Evolutionary conservation across 2,113 vertebrate species (phyloP).

Genomic region (Acanthochromis polyacanthus): DNA sequence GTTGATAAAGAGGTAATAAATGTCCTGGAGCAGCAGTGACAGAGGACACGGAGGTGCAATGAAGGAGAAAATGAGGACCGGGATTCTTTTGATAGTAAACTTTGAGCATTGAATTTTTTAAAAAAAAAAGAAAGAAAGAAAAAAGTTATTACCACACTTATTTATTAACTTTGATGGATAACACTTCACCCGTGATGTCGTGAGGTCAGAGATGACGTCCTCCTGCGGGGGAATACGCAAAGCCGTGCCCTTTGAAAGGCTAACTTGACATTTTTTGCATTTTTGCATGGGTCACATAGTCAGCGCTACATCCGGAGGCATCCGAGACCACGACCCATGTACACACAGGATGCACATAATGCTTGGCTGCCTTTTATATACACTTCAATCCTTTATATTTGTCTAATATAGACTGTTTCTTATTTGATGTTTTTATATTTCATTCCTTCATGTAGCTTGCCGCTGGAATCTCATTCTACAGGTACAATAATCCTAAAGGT

Average conservation of each 20-base stretch:
- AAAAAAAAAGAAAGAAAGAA: too few species aligned
- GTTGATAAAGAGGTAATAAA: slow-evolving; percentile 70
- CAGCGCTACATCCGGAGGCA: too few species aligned
- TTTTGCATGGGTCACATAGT: too few species aligned
- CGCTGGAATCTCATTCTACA: too few species aligned
- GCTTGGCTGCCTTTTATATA: too few species aligned
- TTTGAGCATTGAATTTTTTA: slow-evolving; percentile 15
- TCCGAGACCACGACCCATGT: too few species aligned
- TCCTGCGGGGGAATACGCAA: slow-evolving; percentile 6
- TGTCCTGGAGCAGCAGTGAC: slow-evolving; percentile 59
- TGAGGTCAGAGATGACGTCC: background rate
- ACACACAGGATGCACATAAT: too few species aligned
- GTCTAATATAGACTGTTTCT: too few species aligned
- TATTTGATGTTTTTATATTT: too few species aligned
- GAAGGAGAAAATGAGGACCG: slow-evolving; percentile 55
- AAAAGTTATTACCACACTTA: slow-evolving; percentile 41
- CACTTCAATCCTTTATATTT: too few species aligned
- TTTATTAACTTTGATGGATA: slow-evolving; percentile 49
- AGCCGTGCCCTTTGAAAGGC: background rate
- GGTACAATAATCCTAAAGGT: too few species aligned
- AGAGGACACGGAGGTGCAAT: slow-evolving; percentile 47
- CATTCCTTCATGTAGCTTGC: too few species aligned
- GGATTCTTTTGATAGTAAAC: slow-evolving; percentile 54
- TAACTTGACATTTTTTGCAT: background rate
- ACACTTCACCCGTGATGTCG: background rate